Percentiles rank a stretch among this genome's conserved stretches.
Conservation (phyloP, 2,888 invertebrate species). For the Nephrotoma flavescens region DNA sequence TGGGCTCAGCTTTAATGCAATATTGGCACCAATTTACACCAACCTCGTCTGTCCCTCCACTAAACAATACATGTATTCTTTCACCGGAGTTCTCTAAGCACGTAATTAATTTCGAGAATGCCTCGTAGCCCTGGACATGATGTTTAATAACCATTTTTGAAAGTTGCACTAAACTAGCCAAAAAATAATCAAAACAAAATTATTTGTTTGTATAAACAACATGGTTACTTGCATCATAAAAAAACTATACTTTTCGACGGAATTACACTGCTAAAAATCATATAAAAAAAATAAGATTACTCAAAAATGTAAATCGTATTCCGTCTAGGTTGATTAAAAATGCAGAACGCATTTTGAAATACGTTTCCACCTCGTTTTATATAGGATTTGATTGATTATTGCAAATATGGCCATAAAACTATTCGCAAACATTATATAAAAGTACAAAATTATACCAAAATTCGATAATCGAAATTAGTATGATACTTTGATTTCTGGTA, state of each 20-base stretch:
- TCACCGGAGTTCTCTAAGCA: conserved; percentile 24
- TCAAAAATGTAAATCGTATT: background rate
- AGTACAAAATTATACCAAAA: too few species aligned
- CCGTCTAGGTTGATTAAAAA: background rate
- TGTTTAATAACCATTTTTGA: conserved; percentile 29
- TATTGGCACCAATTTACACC: conserved; percentile 84
- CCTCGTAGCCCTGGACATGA: conserved; percentile 30
- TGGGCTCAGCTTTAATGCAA: conserved; percentile 72
- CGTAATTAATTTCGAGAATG: conserved; percentile 28
- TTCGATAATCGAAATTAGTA: background rate
- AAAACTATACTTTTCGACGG: too few species aligned
- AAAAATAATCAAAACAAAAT: too few species aligned
- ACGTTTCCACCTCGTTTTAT: background rate
- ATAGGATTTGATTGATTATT: background rate
- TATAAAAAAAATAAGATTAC: background rate
- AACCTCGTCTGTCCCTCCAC: conserved; percentile 31
- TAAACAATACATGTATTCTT: conserved; percentile 29
- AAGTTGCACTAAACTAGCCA: too few species aligned
- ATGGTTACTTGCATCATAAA: too few species aligned
- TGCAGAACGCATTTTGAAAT: background rate
- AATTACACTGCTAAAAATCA: background rate
- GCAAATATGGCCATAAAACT: background rate
- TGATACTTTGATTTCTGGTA: background rate
- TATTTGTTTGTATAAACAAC: too few species aligned
- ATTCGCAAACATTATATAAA: background rate